Evolutionary conservation across 2,888 invertebrate genomes (phyloP).

Genomic region (Chouioia cunea): DNA sequence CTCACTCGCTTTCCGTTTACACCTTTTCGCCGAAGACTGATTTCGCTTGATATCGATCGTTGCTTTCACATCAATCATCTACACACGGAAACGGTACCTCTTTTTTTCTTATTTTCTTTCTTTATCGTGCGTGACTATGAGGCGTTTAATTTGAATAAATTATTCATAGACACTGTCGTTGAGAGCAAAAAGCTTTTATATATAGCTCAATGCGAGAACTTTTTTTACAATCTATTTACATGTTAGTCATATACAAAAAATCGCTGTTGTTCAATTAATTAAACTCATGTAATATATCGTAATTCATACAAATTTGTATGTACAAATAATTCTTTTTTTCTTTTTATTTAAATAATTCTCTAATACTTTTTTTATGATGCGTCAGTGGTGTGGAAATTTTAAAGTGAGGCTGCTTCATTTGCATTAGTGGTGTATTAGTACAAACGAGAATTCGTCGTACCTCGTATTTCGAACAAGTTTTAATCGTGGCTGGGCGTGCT

Average conservation of each 20-base stretch:
- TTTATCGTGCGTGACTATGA: slow-evolving; percentile 12
- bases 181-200: slow-evolving; percentile 4
- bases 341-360: slow-evolving; percentile 37
- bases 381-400: not conserved
- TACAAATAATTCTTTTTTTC: not conserved
- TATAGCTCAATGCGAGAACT: not conserved
- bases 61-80: not conserved
- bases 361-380: slow-evolving; percentile 24
- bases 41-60: slow-evolving; percentile 32
- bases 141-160: slow-evolving; percentile 26
- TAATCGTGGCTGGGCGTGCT: too few species aligned
- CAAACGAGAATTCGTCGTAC: too few species aligned
- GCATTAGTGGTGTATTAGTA: too few species aligned
- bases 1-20: slow-evolving; percentile 2
- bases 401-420: too few species aligned
- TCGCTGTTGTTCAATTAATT: slow-evolving; percentile 3
- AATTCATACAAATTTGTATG: slow-evolving; percentile 19
- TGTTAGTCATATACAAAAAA: slow-evolving; percentile 18
- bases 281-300: slow-evolving; percentile 15
- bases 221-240: slow-evolving; percentile 40
- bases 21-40: slow-evolving; percentile 33
- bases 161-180: slow-evolving; percentile 5
- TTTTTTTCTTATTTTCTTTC: slow-evolving; percentile 5
- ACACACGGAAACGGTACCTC: not conserved
- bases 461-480: too few species aligned